Evolutionary conservation across 2,888 invertebrate genomes (phyloP).

Genomic region (Tanypteryx hageni): DNA sequence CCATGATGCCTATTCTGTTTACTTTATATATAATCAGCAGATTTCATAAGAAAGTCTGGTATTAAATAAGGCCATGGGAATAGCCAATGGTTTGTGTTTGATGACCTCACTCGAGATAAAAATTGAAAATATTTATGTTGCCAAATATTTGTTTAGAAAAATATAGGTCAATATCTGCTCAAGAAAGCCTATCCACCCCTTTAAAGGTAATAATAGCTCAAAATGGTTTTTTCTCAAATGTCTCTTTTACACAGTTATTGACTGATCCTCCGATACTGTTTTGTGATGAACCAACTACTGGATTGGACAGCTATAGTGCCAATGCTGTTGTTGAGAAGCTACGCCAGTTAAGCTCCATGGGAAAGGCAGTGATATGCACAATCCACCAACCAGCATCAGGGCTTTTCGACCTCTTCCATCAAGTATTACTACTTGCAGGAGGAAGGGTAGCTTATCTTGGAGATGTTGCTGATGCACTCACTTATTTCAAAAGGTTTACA

Average conservation of each 20-base stretch:
- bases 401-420: conserved; percentile 88
- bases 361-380: conserved; percentile 89
- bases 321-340: conserved; percentile 86
- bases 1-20: too few relatives aligned
- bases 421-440: conserved; percentile 85
- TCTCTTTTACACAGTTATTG: conserved; percentile 79
- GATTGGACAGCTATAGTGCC: conserved; percentile 93
- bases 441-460: conserved; percentile 90
- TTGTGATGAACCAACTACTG: conserved; percentile 96
- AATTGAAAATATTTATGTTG: too few relatives aligned
- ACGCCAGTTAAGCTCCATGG: conserved; percentile 80
- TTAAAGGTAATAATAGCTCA: neutral
- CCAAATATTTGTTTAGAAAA: too few relatives aligned
- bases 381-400: conserved; percentile 95
- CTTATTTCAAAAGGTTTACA: conserved; percentile 82
- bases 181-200: neutral
- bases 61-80: too few relatives aligned
- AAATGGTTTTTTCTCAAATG: neutral
- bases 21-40: too few relatives aligned
- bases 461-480: conserved; percentile 81
- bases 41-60: too few relatives aligned
- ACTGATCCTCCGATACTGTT: conserved; percentile 93
- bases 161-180: too few relatives aligned
- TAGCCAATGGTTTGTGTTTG: too few relatives aligned
- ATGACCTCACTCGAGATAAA: too few relatives aligned